Conservation (phyloP, 1,140 invertebrate species). For the Grapholita molesta region DNA sequence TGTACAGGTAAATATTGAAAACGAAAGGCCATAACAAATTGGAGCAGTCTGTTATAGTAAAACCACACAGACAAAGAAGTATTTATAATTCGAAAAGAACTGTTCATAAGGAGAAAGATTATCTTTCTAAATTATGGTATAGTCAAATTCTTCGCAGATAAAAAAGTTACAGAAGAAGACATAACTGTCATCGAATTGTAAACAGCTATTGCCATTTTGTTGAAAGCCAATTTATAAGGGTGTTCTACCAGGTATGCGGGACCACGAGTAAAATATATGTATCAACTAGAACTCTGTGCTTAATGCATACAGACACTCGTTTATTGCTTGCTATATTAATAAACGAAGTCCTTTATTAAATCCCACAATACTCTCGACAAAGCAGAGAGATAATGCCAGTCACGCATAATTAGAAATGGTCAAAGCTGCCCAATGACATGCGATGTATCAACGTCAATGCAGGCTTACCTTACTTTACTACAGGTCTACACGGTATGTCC, state of each 20-base stretch:
- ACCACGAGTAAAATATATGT: neutral
- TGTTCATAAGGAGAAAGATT: neutral
- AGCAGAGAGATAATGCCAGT: neutral
- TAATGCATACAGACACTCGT: neutral
- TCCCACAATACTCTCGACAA: neutral
- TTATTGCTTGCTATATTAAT: neutral
- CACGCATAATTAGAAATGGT: neutral
- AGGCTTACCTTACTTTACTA: neutral
- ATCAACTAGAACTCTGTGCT: neutral
- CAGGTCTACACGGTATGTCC: neutral
- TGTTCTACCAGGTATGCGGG: no score
- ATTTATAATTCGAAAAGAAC: no score
- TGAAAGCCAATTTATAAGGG: no score
- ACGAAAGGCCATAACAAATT: no score
- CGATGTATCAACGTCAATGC: conserved; percentile 2
- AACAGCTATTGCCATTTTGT: no score
- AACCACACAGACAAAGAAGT: no score
- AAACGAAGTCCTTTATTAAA: neutral
- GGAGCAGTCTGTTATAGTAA: no score
- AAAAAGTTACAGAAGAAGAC: no score
- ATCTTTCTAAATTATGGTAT: no score
- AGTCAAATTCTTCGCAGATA: no score
- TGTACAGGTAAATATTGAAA: neutral
- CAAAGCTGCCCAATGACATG: conserved; percentile 12
- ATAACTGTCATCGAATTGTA: no score